A percentile compares a stretch with the other conserved stretches of the same genome.
Conservation (phyloP, 2,888 invertebrate genomes). For the Neoascia interrupta region DNA sequence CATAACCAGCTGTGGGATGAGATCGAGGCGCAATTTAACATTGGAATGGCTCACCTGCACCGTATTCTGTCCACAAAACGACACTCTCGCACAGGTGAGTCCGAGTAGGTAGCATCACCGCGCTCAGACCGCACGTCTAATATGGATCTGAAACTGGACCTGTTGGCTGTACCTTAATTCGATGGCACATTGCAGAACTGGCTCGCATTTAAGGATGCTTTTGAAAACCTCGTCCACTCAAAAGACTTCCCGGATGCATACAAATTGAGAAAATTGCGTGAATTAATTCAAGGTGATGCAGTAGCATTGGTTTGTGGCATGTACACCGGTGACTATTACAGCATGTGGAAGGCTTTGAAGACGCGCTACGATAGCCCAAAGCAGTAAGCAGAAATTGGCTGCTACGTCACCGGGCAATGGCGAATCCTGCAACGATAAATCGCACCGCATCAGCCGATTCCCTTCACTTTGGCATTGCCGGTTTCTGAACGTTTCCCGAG, state of each 20-base stretch:
- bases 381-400: slow-evolving; percentile 4
- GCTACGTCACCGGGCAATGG: slow-evolving; percentile 22
- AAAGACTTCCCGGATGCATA: slow-evolving; percentile 35
- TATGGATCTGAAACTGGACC: too few relatives aligned
- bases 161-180: neutral
- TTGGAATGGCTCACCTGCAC: neutral
- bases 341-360: slow-evolving; percentile 34
- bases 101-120: neutral
- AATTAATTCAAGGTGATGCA: neutral
- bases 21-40: neutral
- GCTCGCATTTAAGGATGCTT: slow-evolving; percentile 27
- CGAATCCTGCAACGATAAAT: slow-evolving; percentile 25
- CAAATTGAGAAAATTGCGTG: slow-evolving; percentile 35
- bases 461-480: neutral
- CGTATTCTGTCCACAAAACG: neutral
- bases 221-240: slow-evolving; percentile 27
- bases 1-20: slow-evolving; percentile 10
- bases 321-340: slow-evolving; percentile 24
- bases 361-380: slow-evolving; percentile 23
- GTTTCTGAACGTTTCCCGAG: slow-evolving; percentile 17
- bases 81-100: neutral
- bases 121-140: neutral
- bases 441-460: too few relatives aligned
- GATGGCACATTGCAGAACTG: neutral
- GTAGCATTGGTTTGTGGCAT: neutral